Conservation (phyloP, 2,888 invertebrate species). For the Prosopocoilus inquinatus region DNA sequence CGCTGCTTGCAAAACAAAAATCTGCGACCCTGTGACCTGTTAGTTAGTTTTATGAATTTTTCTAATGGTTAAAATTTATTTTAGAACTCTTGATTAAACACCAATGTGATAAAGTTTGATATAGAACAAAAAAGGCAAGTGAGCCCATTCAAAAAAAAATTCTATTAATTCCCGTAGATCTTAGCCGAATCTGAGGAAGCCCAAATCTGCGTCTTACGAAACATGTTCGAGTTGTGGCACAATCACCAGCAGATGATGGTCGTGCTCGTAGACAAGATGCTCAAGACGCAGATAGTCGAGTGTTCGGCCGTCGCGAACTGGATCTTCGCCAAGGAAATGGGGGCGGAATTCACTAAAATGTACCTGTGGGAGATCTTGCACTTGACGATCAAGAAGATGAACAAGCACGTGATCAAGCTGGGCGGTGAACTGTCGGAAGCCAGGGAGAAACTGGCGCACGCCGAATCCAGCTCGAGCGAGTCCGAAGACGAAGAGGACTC, state of each 20-base stretch:
- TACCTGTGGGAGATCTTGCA: constrained; percentile 97
- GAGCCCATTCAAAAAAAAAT: background rate
- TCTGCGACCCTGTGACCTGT: no score
- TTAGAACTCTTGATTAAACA: no score
- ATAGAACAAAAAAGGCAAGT: no score
- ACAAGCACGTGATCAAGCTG: constrained; percentile 87
- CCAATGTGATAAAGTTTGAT: no score
- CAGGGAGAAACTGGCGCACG: constrained; percentile 80
- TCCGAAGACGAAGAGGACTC: constrained; percentile 63
- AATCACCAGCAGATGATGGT: constrained; percentile 96
- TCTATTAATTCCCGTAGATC: constrained; percentile 54
- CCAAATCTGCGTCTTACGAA: constrained; percentile 88
- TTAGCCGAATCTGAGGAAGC: constrained; percentile 93
- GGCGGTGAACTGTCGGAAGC: constrained; percentile 80
- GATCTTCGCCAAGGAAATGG: constrained; percentile 96
- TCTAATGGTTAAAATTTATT: no score
- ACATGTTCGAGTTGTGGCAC: constrained; percentile 94
- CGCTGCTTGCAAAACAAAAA: no score
- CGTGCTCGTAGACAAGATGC: constrained; percentile 92
- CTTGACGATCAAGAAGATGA: constrained; percentile 94
- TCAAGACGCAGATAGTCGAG: constrained; percentile 96
- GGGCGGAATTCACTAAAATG: constrained; percentile 84
- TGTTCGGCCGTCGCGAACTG: constrained; percentile 97
- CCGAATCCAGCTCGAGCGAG: constrained; percentile 78
- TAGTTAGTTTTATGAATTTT: no score